Percentiles rank a stretch among this genome's conserved stretches.
phyloP scores from a whole-genome alignment of 2,888 invertebrate genomes.

The Sthenelais limicola region DNA sequence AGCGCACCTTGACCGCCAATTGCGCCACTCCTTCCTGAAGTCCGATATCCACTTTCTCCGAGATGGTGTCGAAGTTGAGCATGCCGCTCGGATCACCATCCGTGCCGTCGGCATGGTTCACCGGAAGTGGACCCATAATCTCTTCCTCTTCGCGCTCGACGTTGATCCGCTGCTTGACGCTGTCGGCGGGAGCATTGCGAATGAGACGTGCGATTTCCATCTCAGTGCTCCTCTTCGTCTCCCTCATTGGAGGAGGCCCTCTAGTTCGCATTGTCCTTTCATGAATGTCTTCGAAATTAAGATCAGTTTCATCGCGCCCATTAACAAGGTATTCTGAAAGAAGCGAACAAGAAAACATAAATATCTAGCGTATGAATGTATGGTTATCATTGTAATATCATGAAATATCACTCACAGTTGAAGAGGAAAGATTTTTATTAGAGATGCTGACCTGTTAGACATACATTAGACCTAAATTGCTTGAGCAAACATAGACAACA shows the following conservation, averaged over 20 bases:
- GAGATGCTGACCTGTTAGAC: too few relatives aligned
- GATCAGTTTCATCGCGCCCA: conserved; percentile 11
- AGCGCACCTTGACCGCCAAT: conserved; percentile 64
- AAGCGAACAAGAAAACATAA: background rate
- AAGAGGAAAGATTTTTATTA: too few relatives aligned
- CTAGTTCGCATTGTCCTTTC: conserved; percentile 17
- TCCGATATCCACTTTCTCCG: conserved; percentile 56
- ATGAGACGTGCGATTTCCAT: conserved; percentile 42
- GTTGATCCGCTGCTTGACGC: conserved; percentile 54
- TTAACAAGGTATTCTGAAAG: conserved; percentile 25
- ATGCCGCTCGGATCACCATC: conserved; percentile 34
- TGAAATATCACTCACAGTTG: too few relatives aligned
- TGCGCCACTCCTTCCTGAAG: conserved; percentile 52
- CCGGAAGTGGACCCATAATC: conserved; percentile 53
- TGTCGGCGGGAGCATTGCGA: conserved; percentile 46
- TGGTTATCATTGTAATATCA: too few relatives aligned
- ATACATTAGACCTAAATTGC: too few relatives aligned
- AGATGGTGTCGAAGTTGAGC: conserved; percentile 56
- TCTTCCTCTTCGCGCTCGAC: conserved; percentile 56
- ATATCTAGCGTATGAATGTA: background rate
- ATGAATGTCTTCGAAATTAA: conserved; percentile 1
- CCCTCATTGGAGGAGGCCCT: background rate
- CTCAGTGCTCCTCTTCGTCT: conserved; percentile 16
- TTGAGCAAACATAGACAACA: too few relatives aligned
- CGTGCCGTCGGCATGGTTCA: conserved; percentile 44